Evolutionary conservation across 2,888 invertebrate genomes (phyloP).

Genomic region (Eupithecia inturbata): DNA sequence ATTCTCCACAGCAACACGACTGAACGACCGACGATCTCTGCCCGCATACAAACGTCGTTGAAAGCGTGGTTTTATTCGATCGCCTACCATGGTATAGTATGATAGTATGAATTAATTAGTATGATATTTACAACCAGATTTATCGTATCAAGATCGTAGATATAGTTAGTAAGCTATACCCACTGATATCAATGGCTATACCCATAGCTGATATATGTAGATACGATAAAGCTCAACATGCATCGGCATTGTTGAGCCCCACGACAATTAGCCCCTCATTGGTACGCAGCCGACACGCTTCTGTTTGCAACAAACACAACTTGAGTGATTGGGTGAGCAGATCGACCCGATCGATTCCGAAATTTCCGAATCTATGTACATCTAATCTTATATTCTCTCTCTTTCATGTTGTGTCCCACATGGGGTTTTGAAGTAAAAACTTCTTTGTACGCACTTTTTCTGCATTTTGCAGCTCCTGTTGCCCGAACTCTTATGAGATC

Average conservation of each 20-base stretch:
- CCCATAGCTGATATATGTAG: neutral
- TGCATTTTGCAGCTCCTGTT: no score
- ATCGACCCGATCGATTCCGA: conserved; percentile 6
- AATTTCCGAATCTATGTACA: neutral
- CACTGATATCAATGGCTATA: no score
- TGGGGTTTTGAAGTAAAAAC: neutral
- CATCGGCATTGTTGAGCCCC: conserved; percentile 14
- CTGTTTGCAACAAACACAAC: conserved; percentile 56
- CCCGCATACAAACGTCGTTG: no score
- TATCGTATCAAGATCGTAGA: no score
- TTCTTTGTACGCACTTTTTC: neutral
- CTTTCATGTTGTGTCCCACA: neutral
- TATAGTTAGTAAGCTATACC: no score
- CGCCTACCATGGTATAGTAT: no score
- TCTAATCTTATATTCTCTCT: neutral
- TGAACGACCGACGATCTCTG: neutral
- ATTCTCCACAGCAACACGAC: neutral
- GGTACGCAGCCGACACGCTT: conserved; percentile 53
- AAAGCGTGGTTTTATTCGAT: no score
- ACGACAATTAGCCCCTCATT: conserved; percentile 58
- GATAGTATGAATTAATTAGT: no score
- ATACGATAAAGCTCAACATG: neutral
- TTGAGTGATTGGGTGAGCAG: conserved; percentile 41
- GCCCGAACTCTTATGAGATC: no score
- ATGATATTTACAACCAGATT: no score